Evolutionary conservation across 2,113 vertebrate species (phyloP).

Genomic region (Paradoxurus hermaphroditus): DNA sequence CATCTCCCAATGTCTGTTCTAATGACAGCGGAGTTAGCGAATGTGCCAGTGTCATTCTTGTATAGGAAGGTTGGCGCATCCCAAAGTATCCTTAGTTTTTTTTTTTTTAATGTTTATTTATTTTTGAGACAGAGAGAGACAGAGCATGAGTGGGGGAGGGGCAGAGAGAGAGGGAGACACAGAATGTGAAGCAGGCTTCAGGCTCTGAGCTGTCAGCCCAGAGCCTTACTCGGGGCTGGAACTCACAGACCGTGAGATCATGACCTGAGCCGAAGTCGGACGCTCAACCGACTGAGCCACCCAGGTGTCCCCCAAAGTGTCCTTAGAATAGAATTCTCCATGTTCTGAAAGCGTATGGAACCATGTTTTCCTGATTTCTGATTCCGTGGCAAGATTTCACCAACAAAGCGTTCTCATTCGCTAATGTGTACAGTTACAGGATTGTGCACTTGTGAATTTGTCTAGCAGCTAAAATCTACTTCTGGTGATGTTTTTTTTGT

Average conservation of each 20-base stretch:
- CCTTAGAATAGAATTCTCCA: neutral
- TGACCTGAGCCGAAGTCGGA: too few relatives aligned
- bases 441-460: neutral
- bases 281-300: too few relatives aligned
- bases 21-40: neutral
- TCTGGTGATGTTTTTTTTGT: neutral
- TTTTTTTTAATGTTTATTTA: too few relatives aligned
- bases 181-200: too few relatives aligned
- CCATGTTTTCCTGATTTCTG: neutral
- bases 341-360: neutral
- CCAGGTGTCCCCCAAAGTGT: neutral
- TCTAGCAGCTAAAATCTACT: neutral
- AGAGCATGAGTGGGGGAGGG: too few relatives aligned
- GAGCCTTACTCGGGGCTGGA: too few relatives aligned
- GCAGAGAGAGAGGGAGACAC: too few relatives aligned
- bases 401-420: neutral
- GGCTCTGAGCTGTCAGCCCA: too few relatives aligned
- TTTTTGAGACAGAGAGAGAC: too few relatives aligned
- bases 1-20: neutral
- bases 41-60: neutral
- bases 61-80: neutral
- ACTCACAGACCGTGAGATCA: too few relatives aligned
- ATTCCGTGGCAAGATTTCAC: neutral
- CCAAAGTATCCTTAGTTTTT: neutral
- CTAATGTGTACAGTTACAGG: neutral